Evolutionary conservation across 1,140 invertebrate genomes (phyloP).

Genomic region (Galendromus occidentalis): DNA sequence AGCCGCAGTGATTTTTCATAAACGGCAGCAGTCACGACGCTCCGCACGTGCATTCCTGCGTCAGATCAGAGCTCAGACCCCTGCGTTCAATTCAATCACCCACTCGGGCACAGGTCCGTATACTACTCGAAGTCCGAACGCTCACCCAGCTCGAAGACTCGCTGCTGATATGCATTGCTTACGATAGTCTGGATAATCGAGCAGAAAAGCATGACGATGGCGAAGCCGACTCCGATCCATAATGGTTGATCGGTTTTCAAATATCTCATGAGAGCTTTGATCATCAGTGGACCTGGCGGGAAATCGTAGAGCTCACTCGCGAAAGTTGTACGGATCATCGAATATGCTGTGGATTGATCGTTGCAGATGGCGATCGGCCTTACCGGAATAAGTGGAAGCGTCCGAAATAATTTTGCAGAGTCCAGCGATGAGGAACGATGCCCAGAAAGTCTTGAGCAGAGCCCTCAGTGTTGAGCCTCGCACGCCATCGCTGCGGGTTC

Average conservation of each 20-base stretch:
- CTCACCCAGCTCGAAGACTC: not conserved
- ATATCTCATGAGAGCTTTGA: not conserved
- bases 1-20: slow-evolving; percentile 14
- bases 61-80: not conserved
- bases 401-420: slow-evolving; percentile 59
- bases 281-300: not conserved
- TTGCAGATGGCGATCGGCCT: slow-evolving; percentile 32
- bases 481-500: not conserved
- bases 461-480: not conserved
- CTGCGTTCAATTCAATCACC: not conserved
- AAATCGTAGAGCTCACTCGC: no score
- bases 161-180: not conserved
- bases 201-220: not conserved
- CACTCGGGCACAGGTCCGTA: not conserved
- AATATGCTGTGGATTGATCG: slow-evolving; percentile 19
- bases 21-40: not conserved
- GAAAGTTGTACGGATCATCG: not conserved
- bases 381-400: slow-evolving; percentile 64
- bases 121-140: not conserved
- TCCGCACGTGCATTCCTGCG: not conserved
- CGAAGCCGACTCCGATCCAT: not conserved
- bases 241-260: not conserved
- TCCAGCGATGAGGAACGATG: slow-evolving; percentile 58
- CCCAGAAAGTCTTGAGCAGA: slow-evolving; percentile 47
- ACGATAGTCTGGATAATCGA: not conserved